A percentile compares a stretch with the other conserved stretches of the same genome.
phyloP scores from a whole-genome alignment of 2,797 vertebrate genomes.

The Craterocephalus amniculus region DNA sequence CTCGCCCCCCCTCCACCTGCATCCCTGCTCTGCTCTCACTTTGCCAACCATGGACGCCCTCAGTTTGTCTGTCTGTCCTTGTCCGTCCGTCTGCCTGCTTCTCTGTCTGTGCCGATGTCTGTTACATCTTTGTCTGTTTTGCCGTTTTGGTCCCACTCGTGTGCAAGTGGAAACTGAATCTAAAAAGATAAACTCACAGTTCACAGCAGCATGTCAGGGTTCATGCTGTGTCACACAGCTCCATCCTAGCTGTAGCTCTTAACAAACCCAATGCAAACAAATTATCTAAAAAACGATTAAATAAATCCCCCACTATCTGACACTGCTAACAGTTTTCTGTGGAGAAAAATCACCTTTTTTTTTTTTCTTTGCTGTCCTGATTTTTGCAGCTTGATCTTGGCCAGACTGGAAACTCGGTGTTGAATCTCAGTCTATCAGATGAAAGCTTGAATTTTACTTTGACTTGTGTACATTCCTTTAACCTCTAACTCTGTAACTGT shows the following conservation, averaged over 20 bases:
- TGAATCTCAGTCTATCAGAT: conserved; percentile 72
- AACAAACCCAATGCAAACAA: conserved; percentile 44
- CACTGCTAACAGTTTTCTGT: conserved; percentile 32
- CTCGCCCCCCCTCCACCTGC: conserved; percentile 17
- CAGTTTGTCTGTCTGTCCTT: conserved; percentile 49
- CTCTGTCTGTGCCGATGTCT: conserved; percentile 58
- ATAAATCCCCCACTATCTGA: conserved; percentile 18
- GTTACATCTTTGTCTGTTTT: conserved; percentile 41
- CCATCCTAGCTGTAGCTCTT: conserved; percentile 59
- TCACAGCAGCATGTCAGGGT: conserved; percentile 51
- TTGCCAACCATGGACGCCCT: conserved; percentile 52
- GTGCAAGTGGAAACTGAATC: conserved; percentile 72
- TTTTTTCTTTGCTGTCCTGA: conserved; percentile 17
- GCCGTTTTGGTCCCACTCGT: conserved; percentile 43
- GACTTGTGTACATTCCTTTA: conserved; percentile 82
- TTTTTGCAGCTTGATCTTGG: conserved; percentile 64
- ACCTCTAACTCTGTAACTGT: conserved; percentile 64
- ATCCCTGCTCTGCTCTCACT: conserved; percentile 58
- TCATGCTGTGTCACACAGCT: conserved; percentile 46
- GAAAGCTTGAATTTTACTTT: conserved; percentile 67
- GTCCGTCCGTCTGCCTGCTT: conserved; percentile 8
- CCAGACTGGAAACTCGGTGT: conserved; percentile 73
- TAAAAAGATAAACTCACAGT: conserved; percentile 56
- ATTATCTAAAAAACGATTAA: background rate
- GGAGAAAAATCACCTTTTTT: conserved; percentile 4